Base-by-base conservation (phyloP, 2,113 vertebrate genomes). In the Bostrychus sinensis region DNA sequence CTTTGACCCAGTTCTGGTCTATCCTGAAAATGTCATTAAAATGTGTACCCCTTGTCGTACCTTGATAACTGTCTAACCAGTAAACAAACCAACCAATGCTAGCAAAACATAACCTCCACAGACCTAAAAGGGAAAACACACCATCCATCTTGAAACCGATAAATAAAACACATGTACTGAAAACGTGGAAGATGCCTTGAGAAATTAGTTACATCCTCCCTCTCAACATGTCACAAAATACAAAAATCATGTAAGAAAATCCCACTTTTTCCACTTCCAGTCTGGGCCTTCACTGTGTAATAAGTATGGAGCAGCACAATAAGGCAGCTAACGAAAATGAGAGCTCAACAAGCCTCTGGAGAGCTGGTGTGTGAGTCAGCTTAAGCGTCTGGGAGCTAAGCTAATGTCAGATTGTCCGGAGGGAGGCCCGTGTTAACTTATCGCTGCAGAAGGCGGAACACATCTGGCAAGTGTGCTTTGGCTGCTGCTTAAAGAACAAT, bases 321-420 rank as follows among this genome's bases (percentile, higher is more conserved):
- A 48, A 56, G 41, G 57, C 57, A 46, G 42, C 48, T 56, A 9
- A 69, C 62, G 70, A 48, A 76, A 37, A 46, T 20, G 26, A 32
- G 46, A 23, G 41, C 72, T 81, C 57, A 64, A 69, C 71, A 30
- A 76, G 39, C 34, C 70, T 75, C 38, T 23, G 30, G 41, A 75
- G 68, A 70, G 34, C 16, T 46, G 65, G 56, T 39, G 28, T 74
- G 63, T 70, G 59, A 74, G 68, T 81, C 70, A 75, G 70, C 73
- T 57, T 53, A 83, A 75, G 55, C 73, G 68, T 77, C 37, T 70
- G 67, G 64, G 70, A 75, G 23, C 42, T 3, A 12, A 69, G 42
- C 54, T 72, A 78, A 83, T 87, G 83, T 85, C 83, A 82, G 39
- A 6, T 72, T 64, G 62, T 76, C 73, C 51, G 50, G 7, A 11